Evolutionary conservation across 2,797 vertebrate genomes (phyloP).

Genomic region (Hypotaenidia okinawae): DNA sequence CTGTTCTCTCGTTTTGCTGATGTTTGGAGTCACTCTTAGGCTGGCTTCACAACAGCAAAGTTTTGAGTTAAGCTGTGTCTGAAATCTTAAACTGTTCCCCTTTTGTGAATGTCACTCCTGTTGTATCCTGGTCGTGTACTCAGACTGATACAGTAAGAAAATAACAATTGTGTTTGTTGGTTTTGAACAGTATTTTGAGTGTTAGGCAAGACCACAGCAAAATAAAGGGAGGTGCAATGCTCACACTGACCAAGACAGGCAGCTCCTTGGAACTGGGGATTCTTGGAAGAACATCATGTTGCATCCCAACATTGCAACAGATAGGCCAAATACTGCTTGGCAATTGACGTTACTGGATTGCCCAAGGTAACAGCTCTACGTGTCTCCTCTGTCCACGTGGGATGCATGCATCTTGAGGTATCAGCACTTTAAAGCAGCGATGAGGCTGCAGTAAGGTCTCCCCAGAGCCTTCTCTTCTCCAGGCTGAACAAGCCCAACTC

Average conservation of each 20-base stretch:
- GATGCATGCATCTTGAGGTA: neutral
- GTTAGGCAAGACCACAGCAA: neutral
- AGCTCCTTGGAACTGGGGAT: neutral
- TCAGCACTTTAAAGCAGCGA: neutral
- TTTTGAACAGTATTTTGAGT: neutral
- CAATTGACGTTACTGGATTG: neutral
- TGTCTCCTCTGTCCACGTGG: neutral
- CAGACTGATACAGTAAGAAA: neutral
- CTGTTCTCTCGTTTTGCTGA: neutral
- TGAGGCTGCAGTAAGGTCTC: too few species aligned
- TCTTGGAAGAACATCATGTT: neutral
- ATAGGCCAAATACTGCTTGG: neutral
- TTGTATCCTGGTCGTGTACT: neutral
- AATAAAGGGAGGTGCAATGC: neutral
- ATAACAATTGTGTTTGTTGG: neutral
- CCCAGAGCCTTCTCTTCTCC: too few species aligned
- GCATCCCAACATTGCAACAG: neutral
- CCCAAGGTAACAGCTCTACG: neutral
- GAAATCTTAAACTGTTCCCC: neutral
- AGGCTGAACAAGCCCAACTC: too few species aligned
- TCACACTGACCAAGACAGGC: neutral
- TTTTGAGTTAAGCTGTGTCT: neutral
- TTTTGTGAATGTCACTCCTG: neutral
- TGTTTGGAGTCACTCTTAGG: neutral
- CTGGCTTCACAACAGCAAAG: neutral